phyloP scores from a whole-genome alignment of 1,140 invertebrate genomes.

The Philopotamus ludificatus region DNA sequence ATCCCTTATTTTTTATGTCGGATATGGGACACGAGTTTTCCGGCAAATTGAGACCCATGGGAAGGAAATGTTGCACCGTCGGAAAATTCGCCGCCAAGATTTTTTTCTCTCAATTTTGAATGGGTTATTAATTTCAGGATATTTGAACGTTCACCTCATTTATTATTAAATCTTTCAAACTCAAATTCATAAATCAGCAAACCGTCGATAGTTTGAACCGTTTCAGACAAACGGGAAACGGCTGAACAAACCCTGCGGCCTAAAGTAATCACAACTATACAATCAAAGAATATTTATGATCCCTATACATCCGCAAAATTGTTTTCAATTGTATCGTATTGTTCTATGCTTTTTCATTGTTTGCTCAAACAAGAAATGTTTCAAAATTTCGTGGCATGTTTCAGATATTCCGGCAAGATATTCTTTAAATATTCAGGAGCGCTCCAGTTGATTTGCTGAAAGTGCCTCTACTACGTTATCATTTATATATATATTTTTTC shows the following conservation, averaged over 20 bases:
- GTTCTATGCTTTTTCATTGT: too few relatives aligned
- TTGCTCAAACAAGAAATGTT: too few relatives aligned
- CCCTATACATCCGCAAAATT: neutral
- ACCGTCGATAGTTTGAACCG: neutral
- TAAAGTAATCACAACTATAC: neutral
- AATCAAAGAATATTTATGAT: slow-evolving; percentile 1
- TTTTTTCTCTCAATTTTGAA: too few relatives aligned
- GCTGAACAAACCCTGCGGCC: neutral
- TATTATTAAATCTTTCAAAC: too few relatives aligned
- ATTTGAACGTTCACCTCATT: too few relatives aligned
- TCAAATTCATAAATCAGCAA: too few relatives aligned
- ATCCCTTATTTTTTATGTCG: neutral
- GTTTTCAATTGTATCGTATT: too few relatives aligned
- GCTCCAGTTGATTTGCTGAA: neutral
- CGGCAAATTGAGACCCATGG: slow-evolving; percentile 18
- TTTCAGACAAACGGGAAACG: neutral
- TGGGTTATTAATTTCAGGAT: too few relatives aligned
- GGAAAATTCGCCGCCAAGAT: too few relatives aligned
- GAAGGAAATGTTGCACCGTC: slow-evolving; percentile 22
- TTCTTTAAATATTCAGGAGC: neutral
- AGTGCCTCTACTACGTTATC: neutral
- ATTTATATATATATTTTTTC: too few relatives aligned
- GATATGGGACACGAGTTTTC: slow-evolving; percentile 2
- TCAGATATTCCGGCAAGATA: neutral
- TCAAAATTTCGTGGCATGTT: neutral